Percentiles rank a stretch among this genome's conserved stretches.
Conservation (phyloP, 1,140 invertebrate species). For the Temnothorax nylanderi region DNA sequence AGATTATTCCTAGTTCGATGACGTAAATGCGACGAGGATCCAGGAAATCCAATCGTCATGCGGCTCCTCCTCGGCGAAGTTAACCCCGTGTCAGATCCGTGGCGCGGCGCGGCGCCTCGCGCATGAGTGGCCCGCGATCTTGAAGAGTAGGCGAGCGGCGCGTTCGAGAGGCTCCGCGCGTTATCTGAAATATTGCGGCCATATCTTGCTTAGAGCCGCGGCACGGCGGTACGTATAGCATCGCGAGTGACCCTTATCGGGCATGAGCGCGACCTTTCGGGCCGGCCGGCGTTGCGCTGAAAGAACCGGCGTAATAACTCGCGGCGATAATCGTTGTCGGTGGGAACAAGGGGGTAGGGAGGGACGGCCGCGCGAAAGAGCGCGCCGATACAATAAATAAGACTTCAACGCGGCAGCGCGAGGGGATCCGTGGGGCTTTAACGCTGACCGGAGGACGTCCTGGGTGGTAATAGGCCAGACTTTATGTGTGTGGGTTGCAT, state of each 20-base stretch:
- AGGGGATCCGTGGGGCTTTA: slow-evolving; percentile 62
- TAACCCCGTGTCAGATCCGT: slow-evolving; percentile 59
- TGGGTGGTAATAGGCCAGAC: slow-evolving; percentile 76
- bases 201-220: slow-evolving; percentile 68
- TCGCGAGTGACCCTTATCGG: slow-evolving; percentile 77
- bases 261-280: slow-evolving; percentile 75
- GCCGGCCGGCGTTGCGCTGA: slow-evolving; percentile 59
- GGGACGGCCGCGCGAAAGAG: slow-evolving; percentile 56
- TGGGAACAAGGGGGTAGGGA: slow-evolving; percentile 22
- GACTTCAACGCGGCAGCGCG: slow-evolving; percentile 71
- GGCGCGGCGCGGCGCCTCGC: slow-evolving; percentile 43
- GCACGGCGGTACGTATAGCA: slow-evolving; percentile 62
- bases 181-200: slow-evolving; percentile 75
- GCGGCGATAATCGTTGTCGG: slow-evolving; percentile 73
- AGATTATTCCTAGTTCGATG: slow-evolving; percentile 47
- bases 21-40: slow-evolving; percentile 53
- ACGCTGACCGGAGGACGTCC: slow-evolving; percentile 64
- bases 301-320: slow-evolving; percentile 78
- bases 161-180: slow-evolving; percentile 58
- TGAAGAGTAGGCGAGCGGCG: slow-evolving; percentile 45
- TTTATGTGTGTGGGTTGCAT: slow-evolving; percentile 68
- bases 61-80: slow-evolving; percentile 54
- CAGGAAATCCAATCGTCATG: slow-evolving; percentile 60
- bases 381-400: slow-evolving; percentile 76
- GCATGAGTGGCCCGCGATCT: slow-evolving; percentile 61